Conservation (phyloP, 2,797 vertebrate genomes). For the Cercopithecus diana region DNA sequence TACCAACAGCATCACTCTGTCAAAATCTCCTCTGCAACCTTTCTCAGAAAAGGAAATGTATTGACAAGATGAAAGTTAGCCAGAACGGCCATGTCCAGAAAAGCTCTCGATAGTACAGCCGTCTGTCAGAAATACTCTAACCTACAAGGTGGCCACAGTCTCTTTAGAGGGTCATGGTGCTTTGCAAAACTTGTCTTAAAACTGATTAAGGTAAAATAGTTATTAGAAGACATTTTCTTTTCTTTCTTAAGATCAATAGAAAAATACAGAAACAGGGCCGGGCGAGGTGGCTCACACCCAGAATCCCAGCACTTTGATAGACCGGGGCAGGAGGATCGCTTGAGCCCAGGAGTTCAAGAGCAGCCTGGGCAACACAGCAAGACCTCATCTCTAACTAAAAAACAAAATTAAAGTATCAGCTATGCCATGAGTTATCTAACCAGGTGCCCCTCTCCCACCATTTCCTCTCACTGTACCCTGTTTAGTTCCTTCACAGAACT, state of each 20-base stretch:
- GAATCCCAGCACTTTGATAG: not conserved
- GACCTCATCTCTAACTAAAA: not conserved
- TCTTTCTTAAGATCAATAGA: not conserved
- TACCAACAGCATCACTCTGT: conserved; percentile 63
- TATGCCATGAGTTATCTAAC: not conserved
- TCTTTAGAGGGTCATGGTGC: conserved; percentile 6
- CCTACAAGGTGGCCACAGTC: not conserved
- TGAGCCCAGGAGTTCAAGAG: not conserved
- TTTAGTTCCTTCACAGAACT: not conserved
- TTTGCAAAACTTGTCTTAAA: not conserved
- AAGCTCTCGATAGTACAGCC: not conserved
- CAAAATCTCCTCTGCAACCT: conserved; percentile 65
- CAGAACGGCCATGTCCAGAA: not conserved
- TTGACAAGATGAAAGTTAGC: conserved; percentile 55
- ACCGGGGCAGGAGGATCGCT: not conserved
- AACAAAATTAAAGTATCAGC: conserved; percentile 22
- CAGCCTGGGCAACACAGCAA: not conserved
- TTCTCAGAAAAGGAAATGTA: conserved; percentile 59
- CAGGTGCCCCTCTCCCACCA: too few relatives aligned
- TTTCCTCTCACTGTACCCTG: not conserved
- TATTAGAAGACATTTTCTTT: not conserved
- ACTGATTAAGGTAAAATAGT: not conserved
- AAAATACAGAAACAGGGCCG: not conserved
- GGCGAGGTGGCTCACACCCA: not conserved
- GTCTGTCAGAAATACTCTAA: not conserved